A percentile compares a stretch with the other conserved stretches of the same genome.
phyloP scores from a whole-genome alignment of 2,888 invertebrate species.

The Zygogramma bicolorata region DNA sequence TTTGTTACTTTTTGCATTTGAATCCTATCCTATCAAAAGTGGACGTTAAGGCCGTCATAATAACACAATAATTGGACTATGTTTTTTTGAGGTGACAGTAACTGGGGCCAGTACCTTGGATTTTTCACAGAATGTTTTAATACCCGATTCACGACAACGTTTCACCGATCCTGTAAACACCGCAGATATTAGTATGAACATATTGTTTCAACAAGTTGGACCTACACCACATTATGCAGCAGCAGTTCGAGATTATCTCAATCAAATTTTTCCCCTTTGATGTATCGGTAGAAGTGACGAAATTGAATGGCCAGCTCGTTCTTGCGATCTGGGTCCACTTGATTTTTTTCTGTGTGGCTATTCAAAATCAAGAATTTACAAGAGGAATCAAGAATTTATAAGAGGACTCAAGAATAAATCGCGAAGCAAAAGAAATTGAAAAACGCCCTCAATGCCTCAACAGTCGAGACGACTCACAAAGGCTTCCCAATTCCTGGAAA shows the following conservation, averaged over 20 bases:
- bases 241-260: background rate
- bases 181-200: background rate
- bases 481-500: too few relatives aligned
- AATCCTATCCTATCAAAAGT: background rate
- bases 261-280: background rate
- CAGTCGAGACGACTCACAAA: too few relatives aligned
- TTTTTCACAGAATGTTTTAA: background rate
- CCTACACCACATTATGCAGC: background rate
- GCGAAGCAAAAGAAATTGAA: too few relatives aligned
- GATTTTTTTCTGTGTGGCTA: background rate
- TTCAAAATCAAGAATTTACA: background rate
- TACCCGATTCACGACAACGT: background rate
- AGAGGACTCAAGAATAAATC: too few relatives aligned
- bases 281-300: background rate
- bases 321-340: background rate
- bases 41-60: background rate
- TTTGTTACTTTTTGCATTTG: too few relatives aligned
- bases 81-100: background rate
- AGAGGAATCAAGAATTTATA: too few relatives aligned
- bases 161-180: background rate
- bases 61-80: background rate
- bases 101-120: background rate
- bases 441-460: too few relatives aligned
- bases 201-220: background rate
- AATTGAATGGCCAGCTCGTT: background rate